Conservation (phyloP, 2,113 vertebrate genomes). For the Seriola quinqueradiata region DNA sequence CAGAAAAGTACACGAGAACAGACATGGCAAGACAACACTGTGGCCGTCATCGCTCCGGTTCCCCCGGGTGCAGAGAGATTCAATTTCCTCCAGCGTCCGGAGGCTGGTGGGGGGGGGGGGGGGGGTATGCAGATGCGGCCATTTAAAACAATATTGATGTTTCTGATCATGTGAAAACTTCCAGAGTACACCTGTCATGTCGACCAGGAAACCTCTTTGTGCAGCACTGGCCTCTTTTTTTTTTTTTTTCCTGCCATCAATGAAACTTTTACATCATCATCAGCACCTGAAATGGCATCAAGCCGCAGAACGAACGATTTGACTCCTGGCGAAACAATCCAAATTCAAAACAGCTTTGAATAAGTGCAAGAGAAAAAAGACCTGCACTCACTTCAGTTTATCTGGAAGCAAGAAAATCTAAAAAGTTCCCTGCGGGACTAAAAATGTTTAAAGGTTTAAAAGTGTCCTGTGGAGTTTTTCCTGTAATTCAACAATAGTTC, state of each 20-base stretch:
- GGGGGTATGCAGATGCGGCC: background rate
- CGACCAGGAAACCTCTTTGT: background rate
- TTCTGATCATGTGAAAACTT: slow-evolving; percentile 11
- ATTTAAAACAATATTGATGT: slow-evolving; percentile 8
- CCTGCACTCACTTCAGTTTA: background rate
- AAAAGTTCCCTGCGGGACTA: background rate
- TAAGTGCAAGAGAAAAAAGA: background rate
- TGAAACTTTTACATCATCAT: background rate
- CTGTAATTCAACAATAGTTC: background rate
- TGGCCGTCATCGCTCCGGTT: background rate
- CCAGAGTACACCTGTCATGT: too few relatives aligned
- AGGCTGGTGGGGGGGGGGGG: background rate
- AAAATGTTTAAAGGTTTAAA: background rate
- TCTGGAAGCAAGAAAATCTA: background rate
- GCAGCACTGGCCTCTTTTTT: background rate
- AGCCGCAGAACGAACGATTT: background rate
- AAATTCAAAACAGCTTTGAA: background rate
- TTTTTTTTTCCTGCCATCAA: background rate
- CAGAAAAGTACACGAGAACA: slow-evolving; percentile 44
- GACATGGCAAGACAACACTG: slow-evolving; percentile 23
- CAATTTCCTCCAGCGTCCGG: background rate
- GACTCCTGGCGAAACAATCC: background rate
- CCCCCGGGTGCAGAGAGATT: slow-evolving; percentile 1
- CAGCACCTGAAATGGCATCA: slow-evolving; percentile 10
- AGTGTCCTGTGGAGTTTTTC: background rate